Percentiles rank a stretch among this genome's conserved stretches.
Conservation (phyloP, 2,888 invertebrate species). For the Aphidius colemani region DNA sequence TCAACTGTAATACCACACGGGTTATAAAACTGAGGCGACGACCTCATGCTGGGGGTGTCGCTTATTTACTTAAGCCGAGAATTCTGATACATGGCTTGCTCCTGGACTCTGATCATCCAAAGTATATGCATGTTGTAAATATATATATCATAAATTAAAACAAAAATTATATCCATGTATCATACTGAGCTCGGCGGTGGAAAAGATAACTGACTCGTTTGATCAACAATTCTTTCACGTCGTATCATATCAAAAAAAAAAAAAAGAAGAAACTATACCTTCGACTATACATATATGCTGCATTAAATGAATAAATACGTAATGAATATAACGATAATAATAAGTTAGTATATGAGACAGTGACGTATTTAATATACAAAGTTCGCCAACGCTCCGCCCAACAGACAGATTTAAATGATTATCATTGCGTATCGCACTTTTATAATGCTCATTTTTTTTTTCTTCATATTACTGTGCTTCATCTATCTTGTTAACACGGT, state of each 20-base stretch:
- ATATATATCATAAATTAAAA: slow-evolving; percentile 1
- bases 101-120: slow-evolving; percentile 54
- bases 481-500: slow-evolving; percentile 42
- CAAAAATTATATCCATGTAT: no score
- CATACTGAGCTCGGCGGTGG: no score
- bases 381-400: slow-evolving; percentile 16
- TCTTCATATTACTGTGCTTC: slow-evolving; percentile 29
- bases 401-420: slow-evolving; percentile 41
- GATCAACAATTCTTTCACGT: background rate
- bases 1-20: no score
- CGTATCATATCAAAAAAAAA: slow-evolving; percentile 1
- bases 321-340: slow-evolving; percentile 8
- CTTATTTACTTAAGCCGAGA: slow-evolving; percentile 54
- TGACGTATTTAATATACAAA: slow-evolving; percentile 8
- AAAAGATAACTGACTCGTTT: no score
- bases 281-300: background rate
- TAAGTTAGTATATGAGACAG: slow-evolving; percentile 7
- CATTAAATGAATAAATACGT: background rate
- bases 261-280: background rate
- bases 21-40: slow-evolving; percentile 26
- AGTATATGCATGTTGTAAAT: slow-evolving; percentile 37
- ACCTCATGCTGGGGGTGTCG: slow-evolving; percentile 40
- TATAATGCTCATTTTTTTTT: slow-evolving; percentile 41
- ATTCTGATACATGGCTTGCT: slow-evolving; percentile 52
- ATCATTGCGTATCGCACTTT: slow-evolving; percentile 37